Conservation (phyloP, 2,113 vertebrate species). For the Campylomormyrus numenius region DNA sequence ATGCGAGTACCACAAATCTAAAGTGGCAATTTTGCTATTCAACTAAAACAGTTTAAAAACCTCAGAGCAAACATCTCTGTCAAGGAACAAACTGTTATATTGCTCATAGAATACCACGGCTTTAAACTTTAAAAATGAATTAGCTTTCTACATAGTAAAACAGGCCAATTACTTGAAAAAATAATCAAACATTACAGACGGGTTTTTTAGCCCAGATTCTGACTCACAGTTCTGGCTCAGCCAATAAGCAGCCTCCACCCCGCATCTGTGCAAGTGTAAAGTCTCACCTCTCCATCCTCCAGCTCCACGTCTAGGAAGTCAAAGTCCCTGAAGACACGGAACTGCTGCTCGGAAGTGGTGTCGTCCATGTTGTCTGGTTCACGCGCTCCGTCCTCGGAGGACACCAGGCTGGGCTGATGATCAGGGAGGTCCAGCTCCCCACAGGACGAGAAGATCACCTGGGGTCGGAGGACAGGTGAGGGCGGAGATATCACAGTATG, state of each 20-base stretch:
- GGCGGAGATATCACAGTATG: not conserved
- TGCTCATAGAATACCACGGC: not conserved
- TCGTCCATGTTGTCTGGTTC: conserved; percentile 92
- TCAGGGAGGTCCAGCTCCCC: conserved; percentile 96
- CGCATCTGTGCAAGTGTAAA: not conserved
- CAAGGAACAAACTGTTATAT: not conserved
- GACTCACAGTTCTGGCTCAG: not conserved
- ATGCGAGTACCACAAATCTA: not conserved
- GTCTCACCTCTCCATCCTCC: conserved; percentile 93
- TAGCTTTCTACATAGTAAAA: not conserved
- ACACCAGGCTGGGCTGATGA: conserved; percentile 85
- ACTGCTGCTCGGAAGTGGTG: conserved; percentile 94
- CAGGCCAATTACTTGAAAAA: not conserved
- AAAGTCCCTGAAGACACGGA: conserved; percentile 95
- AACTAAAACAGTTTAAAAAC: not conserved
- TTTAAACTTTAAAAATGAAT: not conserved
- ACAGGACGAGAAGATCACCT: conserved; percentile 98
- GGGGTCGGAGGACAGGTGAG: not conserved
- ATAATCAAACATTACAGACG: not conserved
- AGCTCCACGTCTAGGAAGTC: conserved; percentile 98
- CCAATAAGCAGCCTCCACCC: not conserved
- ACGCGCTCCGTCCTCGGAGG: conserved; percentile 86
- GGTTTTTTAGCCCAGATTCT: not conserved
- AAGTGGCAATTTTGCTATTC: not conserved
- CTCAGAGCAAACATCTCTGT: not conserved